phyloP scores from a whole-genome alignment of 2,888 invertebrate species.

The Pogonocherus hispidulus region DNA sequence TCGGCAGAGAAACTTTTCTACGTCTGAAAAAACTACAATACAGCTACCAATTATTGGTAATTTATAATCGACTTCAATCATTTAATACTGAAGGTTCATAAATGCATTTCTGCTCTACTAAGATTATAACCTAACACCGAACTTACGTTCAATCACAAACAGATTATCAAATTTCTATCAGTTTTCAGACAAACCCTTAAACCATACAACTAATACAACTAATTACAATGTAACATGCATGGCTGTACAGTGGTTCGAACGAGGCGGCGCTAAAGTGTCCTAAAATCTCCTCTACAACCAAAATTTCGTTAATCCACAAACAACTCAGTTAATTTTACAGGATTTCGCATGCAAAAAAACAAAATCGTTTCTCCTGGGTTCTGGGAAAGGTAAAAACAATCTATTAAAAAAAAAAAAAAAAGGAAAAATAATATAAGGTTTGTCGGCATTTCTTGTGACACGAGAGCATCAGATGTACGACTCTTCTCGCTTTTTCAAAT shows the following conservation, averaged over 20 bases:
- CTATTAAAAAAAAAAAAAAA: constrained; percentile 27
- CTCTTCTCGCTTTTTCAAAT: constrained; percentile 52
- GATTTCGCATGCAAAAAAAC: constrained; percentile 1
- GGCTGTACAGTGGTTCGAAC: background rate
- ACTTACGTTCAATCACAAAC: no score
- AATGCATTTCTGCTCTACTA: no score
- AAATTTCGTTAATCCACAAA: background rate
- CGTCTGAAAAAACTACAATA: no score
- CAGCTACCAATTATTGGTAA: no score
- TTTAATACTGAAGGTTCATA: no score
- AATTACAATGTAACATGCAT: no score
- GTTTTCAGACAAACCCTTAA: no score
- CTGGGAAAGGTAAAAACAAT: constrained; percentile 17
- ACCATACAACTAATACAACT: no score
- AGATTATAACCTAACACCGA: no score
- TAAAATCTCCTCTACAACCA: background rate
- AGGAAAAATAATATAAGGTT: constrained; percentile 40
- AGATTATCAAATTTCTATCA: no score
- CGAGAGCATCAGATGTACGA: constrained; percentile 47
- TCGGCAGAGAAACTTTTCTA: no score
- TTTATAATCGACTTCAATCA: no score
- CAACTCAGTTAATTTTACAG: background rate
- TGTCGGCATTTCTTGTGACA: constrained; percentile 54
- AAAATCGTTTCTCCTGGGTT: constrained; percentile 2
- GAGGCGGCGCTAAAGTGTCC: background rate